Evolutionary conservation across 2,888 invertebrate species (phyloP).

Genomic region (Dolomedes plantarius): DNA sequence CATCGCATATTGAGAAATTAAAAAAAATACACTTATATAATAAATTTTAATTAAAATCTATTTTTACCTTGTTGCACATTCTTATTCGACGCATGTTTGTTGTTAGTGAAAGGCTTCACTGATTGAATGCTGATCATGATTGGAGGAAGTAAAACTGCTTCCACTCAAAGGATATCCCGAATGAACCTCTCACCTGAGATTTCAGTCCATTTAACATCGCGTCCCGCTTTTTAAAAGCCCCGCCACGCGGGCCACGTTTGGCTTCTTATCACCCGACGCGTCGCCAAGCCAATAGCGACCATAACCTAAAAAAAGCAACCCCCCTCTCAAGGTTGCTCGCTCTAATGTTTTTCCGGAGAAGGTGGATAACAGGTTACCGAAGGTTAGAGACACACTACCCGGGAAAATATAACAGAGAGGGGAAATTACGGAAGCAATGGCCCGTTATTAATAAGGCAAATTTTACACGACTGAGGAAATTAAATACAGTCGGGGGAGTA

Average conservation of each 20-base stretch:
- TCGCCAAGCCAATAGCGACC: not conserved
- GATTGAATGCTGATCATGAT: slow-evolving; percentile 54
- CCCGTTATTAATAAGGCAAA: not conserved
- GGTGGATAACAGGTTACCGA: not conserved
- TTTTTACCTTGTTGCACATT: slow-evolving; percentile 18
- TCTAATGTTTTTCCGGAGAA: slow-evolving; percentile 1
- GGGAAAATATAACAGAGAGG: not conserved
- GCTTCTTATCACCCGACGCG: not conserved
- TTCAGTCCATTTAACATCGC: not conserved
- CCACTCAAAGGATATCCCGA: not conserved
- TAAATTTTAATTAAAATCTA: too few relatives aligned
- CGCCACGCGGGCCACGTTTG: not conserved
- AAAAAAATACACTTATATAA: too few relatives aligned
- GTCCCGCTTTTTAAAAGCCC: not conserved
- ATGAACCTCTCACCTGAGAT: slow-evolving; percentile 12
- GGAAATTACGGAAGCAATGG: not conserved
- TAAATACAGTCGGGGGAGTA: not conserved
- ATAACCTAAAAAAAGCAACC: not conserved
- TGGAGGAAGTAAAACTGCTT: not conserved
- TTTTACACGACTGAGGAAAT: not conserved
- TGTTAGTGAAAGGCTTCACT: slow-evolving; percentile 59
- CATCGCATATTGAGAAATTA: too few relatives aligned
- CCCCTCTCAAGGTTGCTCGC: not conserved
- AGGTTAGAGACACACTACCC: not conserved
- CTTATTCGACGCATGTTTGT: slow-evolving; percentile 39